Evolutionary conservation across 35 echinoderm and acorn worm genomes (phyloP).

Genomic region (Chiridota heheva): DNA sequence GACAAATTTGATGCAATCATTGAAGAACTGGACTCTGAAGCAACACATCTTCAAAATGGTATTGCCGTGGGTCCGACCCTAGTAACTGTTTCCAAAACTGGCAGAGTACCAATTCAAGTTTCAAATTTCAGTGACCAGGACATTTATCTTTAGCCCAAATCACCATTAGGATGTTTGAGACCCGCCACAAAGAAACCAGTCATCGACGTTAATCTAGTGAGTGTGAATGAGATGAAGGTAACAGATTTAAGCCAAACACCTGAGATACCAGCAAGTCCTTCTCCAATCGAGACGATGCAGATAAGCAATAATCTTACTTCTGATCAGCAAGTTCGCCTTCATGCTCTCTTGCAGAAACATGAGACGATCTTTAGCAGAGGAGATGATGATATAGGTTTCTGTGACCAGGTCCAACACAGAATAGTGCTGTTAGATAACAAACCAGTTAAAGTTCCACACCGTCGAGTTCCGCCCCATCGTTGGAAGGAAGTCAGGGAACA

Average conservation of each 20-base stretch:
- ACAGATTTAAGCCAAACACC: too few relatives aligned
- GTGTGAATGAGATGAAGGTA: too few relatives aligned
- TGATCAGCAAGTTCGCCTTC: too few relatives aligned
- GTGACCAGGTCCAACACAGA: background rate
- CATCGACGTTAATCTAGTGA: too few relatives aligned
- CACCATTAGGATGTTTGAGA: too few relatives aligned
- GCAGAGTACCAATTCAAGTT: constrained; percentile 41
- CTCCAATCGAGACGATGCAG: too few relatives aligned
- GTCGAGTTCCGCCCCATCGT: constrained; percentile 19
- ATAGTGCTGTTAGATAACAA: constrained; percentile 10
- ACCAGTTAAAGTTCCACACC: constrained; percentile 7
- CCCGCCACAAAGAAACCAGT: too few relatives aligned
- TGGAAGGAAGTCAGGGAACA: constrained; percentile 39
- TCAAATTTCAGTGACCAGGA: constrained; percentile 38
- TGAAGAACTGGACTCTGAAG: background rate
- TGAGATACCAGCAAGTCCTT: too few relatives aligned
- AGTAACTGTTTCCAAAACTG: constrained; percentile 21
- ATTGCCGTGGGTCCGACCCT: constrained; percentile 29
- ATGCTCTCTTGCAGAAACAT: constrained; percentile 8
- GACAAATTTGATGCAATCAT: background rate
- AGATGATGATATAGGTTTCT: constrained; percentile 39
- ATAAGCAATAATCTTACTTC: too few relatives aligned
- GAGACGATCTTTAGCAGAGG: constrained; percentile 11
- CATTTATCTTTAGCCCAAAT: constrained; percentile 42
- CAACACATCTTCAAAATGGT: constrained; percentile 43